A percentile compares a stretch with the other conserved stretches of the same genome.
These are phyloP conservation scores for Cotesia chilonis DNA, from an alignment of 1,140 invertebrate species.

Conservation along the genomic window DNA sequence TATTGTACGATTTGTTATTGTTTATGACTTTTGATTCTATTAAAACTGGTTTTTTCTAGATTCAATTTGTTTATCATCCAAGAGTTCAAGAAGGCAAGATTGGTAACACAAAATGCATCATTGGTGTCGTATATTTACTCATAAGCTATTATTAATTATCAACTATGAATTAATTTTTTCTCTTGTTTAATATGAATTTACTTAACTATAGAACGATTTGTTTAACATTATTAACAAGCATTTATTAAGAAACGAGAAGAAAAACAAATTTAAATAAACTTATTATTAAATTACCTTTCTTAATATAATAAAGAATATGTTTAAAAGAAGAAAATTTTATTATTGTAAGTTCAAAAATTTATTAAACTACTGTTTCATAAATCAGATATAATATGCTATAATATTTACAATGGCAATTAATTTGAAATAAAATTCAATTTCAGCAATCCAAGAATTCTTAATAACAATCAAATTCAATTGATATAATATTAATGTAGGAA, in stretches of 20 bases:
- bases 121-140: background rate
- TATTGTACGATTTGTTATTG: slow-evolving; percentile 41
- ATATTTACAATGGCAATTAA: slow-evolving; percentile 18
- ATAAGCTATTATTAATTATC: background rate
- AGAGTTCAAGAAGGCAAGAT: slow-evolving; percentile 55
- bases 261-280: no score
- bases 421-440: slow-evolving; percentile 17
- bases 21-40: slow-evolving; percentile 48
- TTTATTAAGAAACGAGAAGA: no score
- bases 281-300: no score
- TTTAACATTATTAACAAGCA: no score
- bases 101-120: slow-evolving; percentile 42
- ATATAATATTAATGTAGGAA: slow-evolving; percentile 27
- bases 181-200: background rate
- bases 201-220: no score
- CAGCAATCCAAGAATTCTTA: no score
- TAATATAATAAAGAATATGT: no score
- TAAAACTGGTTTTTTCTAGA: slow-evolving; percentile 57
- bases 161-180: background rate
- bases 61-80: slow-evolving; percentile 56
- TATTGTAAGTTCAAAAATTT: background rate
- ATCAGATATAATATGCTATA: background rate
- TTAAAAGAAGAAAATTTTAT: no score
- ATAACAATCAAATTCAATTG: slow-evolving; percentile 3
- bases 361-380: no score